Percentiles rank a stretch among this genome's conserved stretches.
Conservation (phyloP, 2,113 vertebrate species). For the Trematomus loennbergii region DNA sequence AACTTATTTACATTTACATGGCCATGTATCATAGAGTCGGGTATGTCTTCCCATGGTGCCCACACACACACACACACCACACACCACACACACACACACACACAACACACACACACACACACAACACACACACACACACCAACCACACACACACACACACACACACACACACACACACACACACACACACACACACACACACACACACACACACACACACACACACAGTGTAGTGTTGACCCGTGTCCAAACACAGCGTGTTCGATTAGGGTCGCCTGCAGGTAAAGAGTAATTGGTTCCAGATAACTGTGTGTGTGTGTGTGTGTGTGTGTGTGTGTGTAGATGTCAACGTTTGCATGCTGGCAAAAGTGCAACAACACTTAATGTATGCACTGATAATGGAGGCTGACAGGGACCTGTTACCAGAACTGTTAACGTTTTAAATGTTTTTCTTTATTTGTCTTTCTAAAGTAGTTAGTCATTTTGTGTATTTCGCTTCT, state of each 20-base stretch:
- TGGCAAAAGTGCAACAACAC: conserved; percentile 37
- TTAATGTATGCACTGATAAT: conserved; percentile 16
- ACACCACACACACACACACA: background rate
- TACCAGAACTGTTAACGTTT: background rate
- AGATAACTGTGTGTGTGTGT: conserved; percentile 55
- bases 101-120: conserved; percentile 15
- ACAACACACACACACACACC: conserved; percentile 1
- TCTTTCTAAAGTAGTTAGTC: background rate
- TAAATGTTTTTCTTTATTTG: background rate
- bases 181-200: conserved; percentile 20
- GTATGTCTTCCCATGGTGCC: conserved; percentile 10
- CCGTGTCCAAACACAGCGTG: conserved; percentile 64
- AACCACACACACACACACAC: conserved; percentile 13
- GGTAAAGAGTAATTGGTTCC: conserved; percentile 77
- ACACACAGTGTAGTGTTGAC: conserved; percentile 60
- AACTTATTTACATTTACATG: conserved; percentile 10
- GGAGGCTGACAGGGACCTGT: background rate
- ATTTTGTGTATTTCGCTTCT: background rate
- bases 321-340: conserved; percentile 7
- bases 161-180: background rate
- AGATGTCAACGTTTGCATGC: background rate
- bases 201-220: conserved; percentile 6
- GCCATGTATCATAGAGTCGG: background rate
- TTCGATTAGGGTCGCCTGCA: conserved; percentile 61
- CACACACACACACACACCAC: background rate